Conservation (phyloP, 2,797 vertebrate genomes). For the Trichosurus vulpecula region DNA sequence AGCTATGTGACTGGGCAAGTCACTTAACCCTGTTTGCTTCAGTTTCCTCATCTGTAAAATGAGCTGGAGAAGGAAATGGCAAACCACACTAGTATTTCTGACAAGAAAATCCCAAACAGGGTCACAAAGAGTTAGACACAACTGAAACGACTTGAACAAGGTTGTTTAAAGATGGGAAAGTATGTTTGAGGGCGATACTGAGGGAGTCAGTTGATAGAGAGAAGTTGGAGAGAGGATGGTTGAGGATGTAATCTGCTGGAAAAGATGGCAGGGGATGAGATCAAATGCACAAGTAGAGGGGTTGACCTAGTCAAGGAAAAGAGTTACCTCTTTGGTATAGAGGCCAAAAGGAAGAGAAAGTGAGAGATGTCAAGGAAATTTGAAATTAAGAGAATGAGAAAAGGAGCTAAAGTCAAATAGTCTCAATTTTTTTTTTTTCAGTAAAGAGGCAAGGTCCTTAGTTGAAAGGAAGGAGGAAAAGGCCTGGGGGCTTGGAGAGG, state of each 20-base stretch:
- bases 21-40: neutral
- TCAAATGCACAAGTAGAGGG: neutral
- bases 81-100: neutral
- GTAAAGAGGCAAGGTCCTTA: neutral
- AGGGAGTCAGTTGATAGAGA: neutral
- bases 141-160: neutral
- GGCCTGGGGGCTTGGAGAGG: neutral
- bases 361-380: neutral
- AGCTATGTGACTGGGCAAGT: neutral
- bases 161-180: neutral
- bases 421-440: neutral
- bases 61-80: neutral
- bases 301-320: neutral
- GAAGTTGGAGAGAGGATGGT: neutral
- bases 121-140: neutral
- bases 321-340: too few species aligned
- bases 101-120: neutral
- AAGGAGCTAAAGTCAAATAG: neutral
- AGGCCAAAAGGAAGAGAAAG: neutral
- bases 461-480: neutral
- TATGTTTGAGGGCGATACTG: neutral
- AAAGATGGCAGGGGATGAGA: neutral
- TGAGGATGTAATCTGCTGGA: neutral
- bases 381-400: neutral
- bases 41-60: neutral